Evolutionary conservation across 2,888 invertebrate genomes (phyloP), one percentile per base, ranked within the genome.

Genomic region (Alsophila aescularia): DNA sequence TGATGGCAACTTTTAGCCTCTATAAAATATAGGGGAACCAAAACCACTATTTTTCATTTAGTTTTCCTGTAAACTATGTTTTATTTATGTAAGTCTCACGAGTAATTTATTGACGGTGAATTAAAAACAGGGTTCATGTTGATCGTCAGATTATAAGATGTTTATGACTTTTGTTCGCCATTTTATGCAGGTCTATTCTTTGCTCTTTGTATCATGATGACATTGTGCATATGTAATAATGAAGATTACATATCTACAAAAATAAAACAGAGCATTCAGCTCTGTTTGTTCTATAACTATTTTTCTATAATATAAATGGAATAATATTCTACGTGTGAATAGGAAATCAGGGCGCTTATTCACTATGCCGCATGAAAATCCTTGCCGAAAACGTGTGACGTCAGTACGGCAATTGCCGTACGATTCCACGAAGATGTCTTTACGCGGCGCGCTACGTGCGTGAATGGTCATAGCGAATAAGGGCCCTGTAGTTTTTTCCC

Each of bases 1-100:
- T 90, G 88, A 90, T 89, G 81, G 82, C 78, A 86, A 90, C 85
- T 90, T 83, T 87, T 87, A 87, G 84, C 87, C 83, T 66, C 77
- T 80, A 81, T 90, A 87, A 90, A 86, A 85, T 88, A 90, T 87
- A 81, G 82, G 81, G 81, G 82, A 77, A 70, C 75, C 76, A 54
- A 69, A 71, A 71, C 70, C 66, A 77, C 84, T 69, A 87, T 86
- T 86, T 87, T 77, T 87, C 85, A 85, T 79, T 70, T 75, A 77
- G 81, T 79, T 84, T 81, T 82, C 76, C 77, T 85, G 86, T 81
- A 83, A 85, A 84, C 57, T 59, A 52, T 44, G 40, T 52, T 58
- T 60, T 79, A 83, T 81, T 79, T 77, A 58, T 75, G 72, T 72
- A 40, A n/a, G 68, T 52, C 45, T 49, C 58, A 52, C 50, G 39